Evolutionary conservation across 2,797 vertebrate species (phyloP), one percentile per base, ranked within the genome.

Genomic region (Apogon talboti): DNA sequence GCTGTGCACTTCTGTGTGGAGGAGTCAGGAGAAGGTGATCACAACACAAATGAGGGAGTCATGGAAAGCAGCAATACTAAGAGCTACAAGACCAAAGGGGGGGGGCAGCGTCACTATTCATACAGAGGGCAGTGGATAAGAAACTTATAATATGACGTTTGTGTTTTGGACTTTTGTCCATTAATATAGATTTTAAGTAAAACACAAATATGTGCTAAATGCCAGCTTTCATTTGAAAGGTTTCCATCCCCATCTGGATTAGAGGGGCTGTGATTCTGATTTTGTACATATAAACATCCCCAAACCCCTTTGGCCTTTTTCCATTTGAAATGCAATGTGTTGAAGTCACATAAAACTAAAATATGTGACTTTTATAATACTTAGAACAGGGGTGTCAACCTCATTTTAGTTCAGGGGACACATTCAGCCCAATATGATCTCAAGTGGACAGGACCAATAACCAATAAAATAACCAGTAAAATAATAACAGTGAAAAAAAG

Each of bases 31-130:
- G 14, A 3, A 11, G 30, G 54, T 65, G 52, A 57, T 37, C 0
- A 41, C 50, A 81, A 82, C 64, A 55, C 24, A 68, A 1, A 64
- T 41, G 15, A 18, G 1, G 57, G 47, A 43, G 10, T 54, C 45
- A 30, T 57, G 45, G 30, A 13, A 12, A 63, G 63, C 18, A 69
- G 64, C 72, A 57, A 57, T 8, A 58, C 47, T 42, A 14, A 28
- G 21, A 45, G 65, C 74, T 49, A 28, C 19, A 21, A 71, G 53
- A 44, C 53, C 24, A 11, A 11, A 16, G 24, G 16, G 59, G 49
- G 38, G 28, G 12, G 12, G 10, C 9, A 13, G 14, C 6, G 24
- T 15, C 44, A 12, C 47, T 13, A 18, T 4, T 46, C 21, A 43
- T 2, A 10, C 2, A 33, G 43, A 33, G 43, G 3, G 28, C 35